Conservation (phyloP, 2,113 vertebrate species). For the Murina feae region DNA sequence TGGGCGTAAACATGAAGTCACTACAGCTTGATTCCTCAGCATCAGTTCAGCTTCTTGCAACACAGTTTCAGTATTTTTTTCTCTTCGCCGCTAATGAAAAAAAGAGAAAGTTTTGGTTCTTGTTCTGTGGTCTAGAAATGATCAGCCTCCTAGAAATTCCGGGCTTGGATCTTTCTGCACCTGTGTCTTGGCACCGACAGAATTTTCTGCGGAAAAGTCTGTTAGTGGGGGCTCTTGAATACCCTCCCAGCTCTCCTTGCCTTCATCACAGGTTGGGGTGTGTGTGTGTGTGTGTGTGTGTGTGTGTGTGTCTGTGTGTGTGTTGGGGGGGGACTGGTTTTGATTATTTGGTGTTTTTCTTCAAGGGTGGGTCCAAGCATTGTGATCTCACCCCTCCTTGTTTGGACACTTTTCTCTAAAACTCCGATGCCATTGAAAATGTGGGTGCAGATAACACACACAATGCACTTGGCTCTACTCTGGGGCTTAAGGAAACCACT, state of each 20-base stretch:
- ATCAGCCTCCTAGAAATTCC: not conserved
- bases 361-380: not conserved
- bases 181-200: not conserved
- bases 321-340: not conserved
- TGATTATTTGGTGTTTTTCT: not conserved
- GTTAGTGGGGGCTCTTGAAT: not conserved
- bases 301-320: not conserved
- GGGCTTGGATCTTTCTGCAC: not conserved
- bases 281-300: not conserved
- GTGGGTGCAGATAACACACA: not conserved
- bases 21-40: not conserved
- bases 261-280: not conserved
- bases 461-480: not conserved
- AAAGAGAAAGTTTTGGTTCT: not conserved
- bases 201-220: not conserved
- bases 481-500: not conserved
- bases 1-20: slow-evolving; percentile 62
- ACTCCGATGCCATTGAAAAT: not conserved
- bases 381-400: not conserved
- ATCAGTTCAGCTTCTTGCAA: slow-evolving; percentile 31
- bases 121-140: not conserved
- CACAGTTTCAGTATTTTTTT: not conserved
- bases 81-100: not conserved
- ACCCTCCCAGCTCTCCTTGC: not conserved
- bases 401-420: slow-evolving; percentile 10